phyloP scores from a whole-genome alignment of 2,113 vertebrate species.

The Vicugna pacos region DNA sequence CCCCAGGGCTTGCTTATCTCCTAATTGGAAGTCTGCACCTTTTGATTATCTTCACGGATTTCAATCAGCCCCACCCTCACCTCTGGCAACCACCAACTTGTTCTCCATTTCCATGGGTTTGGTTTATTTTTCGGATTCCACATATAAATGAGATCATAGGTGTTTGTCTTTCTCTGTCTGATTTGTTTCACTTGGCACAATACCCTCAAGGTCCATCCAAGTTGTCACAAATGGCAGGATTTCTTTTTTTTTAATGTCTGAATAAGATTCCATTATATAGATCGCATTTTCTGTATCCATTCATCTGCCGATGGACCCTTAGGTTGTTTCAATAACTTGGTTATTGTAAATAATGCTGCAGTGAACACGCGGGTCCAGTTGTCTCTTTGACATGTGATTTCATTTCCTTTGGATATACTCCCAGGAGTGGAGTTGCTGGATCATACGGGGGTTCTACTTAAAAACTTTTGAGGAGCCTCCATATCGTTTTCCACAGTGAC shows the following conservation, averaged over 20 bases:
- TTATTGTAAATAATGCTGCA: too few relatives aligned
- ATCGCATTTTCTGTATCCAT: not conserved
- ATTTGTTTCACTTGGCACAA: not conserved
- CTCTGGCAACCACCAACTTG: not conserved
- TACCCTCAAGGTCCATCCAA: not conserved
- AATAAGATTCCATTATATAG: not conserved
- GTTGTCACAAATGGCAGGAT: not conserved
- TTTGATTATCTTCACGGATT: not conserved
- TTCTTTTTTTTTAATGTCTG: not conserved
- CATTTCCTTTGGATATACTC: too few relatives aligned
- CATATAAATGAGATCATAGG: not conserved
- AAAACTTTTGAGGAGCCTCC: too few relatives aligned
- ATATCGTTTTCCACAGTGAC: too few relatives aligned
- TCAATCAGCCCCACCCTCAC: not conserved
- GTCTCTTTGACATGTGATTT: too few relatives aligned
- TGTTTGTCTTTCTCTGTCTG: not conserved
- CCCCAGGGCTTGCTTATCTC: not conserved
- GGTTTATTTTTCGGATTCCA: not conserved
- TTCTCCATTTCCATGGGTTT: not conserved
- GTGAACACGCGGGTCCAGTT: too few relatives aligned
- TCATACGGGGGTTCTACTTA: too few relatives aligned
- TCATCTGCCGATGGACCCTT: not conserved
- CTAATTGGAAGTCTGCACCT: not conserved
- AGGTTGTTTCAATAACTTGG: not conserved
- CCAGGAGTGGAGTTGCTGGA: too few relatives aligned